Evolutionary conservation across 2,113 vertebrate species (phyloP).

Genomic region (Rhea pennata): DNA sequence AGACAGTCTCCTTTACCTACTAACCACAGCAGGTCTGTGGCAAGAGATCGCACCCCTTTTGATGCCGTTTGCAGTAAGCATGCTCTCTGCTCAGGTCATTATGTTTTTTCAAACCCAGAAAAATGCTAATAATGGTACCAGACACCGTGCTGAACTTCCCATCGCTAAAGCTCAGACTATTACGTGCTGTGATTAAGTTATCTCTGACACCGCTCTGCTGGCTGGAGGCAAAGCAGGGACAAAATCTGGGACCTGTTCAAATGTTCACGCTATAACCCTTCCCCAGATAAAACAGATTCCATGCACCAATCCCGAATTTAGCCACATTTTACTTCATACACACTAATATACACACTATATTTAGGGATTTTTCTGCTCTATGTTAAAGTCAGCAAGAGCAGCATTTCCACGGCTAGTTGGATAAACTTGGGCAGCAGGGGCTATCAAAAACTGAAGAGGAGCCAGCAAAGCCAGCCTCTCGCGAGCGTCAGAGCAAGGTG

Average conservation of each 20-base stretch:
- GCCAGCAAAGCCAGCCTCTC: too few relatives aligned
- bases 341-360: fast-evolving
- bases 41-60: neutral
- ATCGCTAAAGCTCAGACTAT: fast-evolving
- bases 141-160: neutral
- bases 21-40: fast-evolving
- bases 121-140: neutral
- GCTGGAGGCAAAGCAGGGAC: neutral
- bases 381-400: neutral
- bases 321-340: neutral
- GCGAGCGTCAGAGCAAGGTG: too few relatives aligned
- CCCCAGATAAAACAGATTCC: neutral
- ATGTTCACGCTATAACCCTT: neutral
- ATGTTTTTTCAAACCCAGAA: neutral
- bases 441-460: neutral
- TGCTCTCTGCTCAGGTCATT: fast-evolving
- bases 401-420: neutral
- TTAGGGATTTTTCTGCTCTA: neutral
- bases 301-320: neutral
- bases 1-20: neutral
- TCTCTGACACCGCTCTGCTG: neutral
- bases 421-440: neutral
- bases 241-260: neutral
- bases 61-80: fast-evolving
- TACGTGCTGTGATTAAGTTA: neutral